A percentile compares a stretch with the other conserved stretches of the same genome.
phyloP scores from a whole-genome alignment of 2,888 invertebrate species.

The Nysson spinosus region DNA sequence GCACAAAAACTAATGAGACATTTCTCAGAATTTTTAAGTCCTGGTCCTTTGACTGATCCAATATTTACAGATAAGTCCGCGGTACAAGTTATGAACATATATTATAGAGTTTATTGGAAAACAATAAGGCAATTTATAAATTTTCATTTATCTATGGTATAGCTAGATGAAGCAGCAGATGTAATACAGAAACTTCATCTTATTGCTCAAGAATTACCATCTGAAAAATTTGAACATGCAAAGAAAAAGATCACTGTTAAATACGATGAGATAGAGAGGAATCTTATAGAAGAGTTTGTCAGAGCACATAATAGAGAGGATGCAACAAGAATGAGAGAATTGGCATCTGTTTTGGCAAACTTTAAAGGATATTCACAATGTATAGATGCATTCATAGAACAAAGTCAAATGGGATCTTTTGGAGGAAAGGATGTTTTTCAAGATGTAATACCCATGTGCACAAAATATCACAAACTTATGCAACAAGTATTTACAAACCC shows the following conservation, averaged over 20 bases:
- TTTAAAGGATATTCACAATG: conserved; percentile 98
- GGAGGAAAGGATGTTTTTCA: conserved; percentile 93
- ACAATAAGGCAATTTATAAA: neutral
- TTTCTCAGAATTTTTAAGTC: conserved; percentile 93
- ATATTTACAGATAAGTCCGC: conserved; percentile 91
- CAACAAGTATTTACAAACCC: conserved; percentile 96
- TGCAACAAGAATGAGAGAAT: conserved; percentile 92
- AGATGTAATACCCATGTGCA: conserved; percentile 93
- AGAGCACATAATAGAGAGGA: conserved; percentile 92
- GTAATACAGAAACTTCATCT: conserved; percentile 97
- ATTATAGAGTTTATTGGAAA: neutral
- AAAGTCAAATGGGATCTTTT: conserved; percentile 94
- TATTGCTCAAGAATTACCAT: conserved; percentile 96
- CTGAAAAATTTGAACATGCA: conserved; percentile 90
- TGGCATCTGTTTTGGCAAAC: conserved; percentile 93
- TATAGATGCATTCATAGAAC: conserved; percentile 97
- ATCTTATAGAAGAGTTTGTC: conserved; percentile 96
- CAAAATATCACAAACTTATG: conserved; percentile 89
- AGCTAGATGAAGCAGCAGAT: conserved; percentile 97
- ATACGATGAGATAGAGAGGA: conserved; percentile 93
- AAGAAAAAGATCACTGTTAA: conserved; percentile 91
- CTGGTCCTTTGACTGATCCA: conserved; percentile 90
- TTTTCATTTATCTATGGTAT: conserved; percentile 22
- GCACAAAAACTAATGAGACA: conserved; percentile 95
- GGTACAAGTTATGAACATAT: conserved; percentile 77